Evolutionary conservation across 2,888 invertebrate species (phyloP), one percentile per base, ranked within the genome.

Genomic region (Eudemis profundana): DNA sequence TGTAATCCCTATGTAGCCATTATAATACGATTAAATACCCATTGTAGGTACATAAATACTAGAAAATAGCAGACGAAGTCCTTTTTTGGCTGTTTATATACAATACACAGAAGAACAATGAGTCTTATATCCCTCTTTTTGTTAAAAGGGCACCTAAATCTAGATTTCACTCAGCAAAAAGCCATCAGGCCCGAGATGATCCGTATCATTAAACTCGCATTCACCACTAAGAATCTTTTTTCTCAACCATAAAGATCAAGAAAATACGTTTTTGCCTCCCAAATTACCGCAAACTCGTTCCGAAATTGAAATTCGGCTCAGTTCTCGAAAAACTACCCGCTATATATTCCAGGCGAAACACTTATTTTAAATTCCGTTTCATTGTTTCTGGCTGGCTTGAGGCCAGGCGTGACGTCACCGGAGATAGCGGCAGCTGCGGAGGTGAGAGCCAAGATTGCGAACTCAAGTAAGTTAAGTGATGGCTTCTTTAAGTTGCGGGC

Each of bases 301-400:
- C 53, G 23, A 23, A 53, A 53, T 23, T 53, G 0, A 54, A 42
- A 54, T 54, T 21, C 42, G 23, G 40, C 17, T 12, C n/a, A n/a
- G n/a, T 53, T 14, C 27, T 15, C 23, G 12, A 27, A 42, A 54
- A 53, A 53, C 53, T 53, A 54, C 17, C 42, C 27, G 17, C 27
- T 14, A 40, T 54, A 46, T 56, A 56, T 57, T 57, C 36, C 42
- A 38, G 10, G 38, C 36, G 46, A 46, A 59, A 44, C 29, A 57
- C 59, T 65, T 65, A 65, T 65, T 65, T 65, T 65, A 65, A 65
- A 65, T 65, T 65, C 64, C 59, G 59, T 64, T 49, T 64, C 64
- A 65, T 65, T 65, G 64, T 65, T 65, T 64, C 42, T 59, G 51
- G 51, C 57, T 65, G 59, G 59, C 64, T 36, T 12, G 3, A 36